Percentiles rank a stretch among this genome's conserved stretches.
Evolutionary conservation across 2,113 vertebrate genomes (phyloP).

Genomic region (Tupaia tana): DNA sequence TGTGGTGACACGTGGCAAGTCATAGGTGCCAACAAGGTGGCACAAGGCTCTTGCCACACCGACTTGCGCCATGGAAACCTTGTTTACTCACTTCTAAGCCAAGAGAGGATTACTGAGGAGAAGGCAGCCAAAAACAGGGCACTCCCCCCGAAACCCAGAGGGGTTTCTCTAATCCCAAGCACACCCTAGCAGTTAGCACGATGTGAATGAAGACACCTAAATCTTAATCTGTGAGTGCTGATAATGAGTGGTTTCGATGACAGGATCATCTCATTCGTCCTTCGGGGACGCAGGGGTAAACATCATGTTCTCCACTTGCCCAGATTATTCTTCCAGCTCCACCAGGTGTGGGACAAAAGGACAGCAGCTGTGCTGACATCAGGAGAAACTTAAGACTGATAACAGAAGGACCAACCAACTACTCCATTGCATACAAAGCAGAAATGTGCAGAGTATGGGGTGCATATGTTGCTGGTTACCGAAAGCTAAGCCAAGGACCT

Average conservation of each 20-base stretch:
- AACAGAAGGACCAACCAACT: neutral
- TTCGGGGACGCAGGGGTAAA: neutral
- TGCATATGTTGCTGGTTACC: neutral
- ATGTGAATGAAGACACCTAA: neutral
- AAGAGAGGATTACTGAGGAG: conserved; percentile 12
- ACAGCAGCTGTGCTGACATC: neutral
- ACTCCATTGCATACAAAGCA: neutral
- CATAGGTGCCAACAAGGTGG: neutral
- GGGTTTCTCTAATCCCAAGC: neutral
- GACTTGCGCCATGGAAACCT: neutral
- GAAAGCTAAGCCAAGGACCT: neutral
- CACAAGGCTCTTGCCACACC: neutral
- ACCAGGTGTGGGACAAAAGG: neutral
- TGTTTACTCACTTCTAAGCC: conserved; percentile 33
- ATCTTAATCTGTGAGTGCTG: neutral
- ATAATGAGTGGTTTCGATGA: neutral
- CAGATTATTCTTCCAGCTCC: conserved; percentile 25
- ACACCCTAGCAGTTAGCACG: neutral
- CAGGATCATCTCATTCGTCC: neutral
- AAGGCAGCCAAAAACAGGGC: neutral
- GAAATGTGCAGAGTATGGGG: neutral
- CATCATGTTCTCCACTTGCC: neutral
- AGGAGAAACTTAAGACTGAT: conserved; percentile 17
- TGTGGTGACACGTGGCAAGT: neutral
- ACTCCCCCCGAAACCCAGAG: neutral